Evolutionary conservation across 2,797 vertebrate genomes (phyloP).

Genomic region (Chaenodraco wilsoni): DNA sequence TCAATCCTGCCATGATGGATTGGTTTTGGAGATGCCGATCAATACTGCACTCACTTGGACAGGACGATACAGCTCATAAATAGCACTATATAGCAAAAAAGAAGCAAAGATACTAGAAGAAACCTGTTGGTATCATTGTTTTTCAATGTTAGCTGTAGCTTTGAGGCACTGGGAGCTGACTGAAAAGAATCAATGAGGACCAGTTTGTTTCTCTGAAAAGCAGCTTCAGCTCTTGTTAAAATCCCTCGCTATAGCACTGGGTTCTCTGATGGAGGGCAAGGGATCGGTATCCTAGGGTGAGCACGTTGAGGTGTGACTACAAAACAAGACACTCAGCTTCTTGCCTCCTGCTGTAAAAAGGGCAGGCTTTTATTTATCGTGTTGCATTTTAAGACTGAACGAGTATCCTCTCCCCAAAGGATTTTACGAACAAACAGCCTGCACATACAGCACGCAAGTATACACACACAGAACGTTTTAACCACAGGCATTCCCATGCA

Average conservation of each 20-base stretch:
- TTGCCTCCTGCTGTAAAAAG: constrained; percentile 13
- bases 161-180: constrained; percentile 4
- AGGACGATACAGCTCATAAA: constrained; percentile 51
- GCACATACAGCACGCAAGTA: constrained; percentile 26
- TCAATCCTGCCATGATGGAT: constrained; percentile 60
- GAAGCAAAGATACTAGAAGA: background rate
- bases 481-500: constrained; percentile 51
- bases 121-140: constrained; percentile 17
- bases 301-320: constrained; percentile 35
- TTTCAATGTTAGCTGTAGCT: constrained; percentile 41
- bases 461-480: constrained; percentile 36
- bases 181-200: constrained; percentile 27
- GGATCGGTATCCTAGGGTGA: constrained; percentile 35
- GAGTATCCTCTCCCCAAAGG: constrained; percentile 13
- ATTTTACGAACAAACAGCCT: constrained; percentile 37
- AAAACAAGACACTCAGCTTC: constrained; percentile 18
- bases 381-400: constrained; percentile 34
- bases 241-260: background rate
- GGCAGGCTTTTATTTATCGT: constrained; percentile 26
- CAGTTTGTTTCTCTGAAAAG: constrained; percentile 33
- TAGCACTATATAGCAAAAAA: constrained; percentile 27
- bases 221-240: constrained; percentile 30
- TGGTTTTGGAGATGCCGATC: constrained; percentile 57
- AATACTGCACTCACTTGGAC: constrained; percentile 41
- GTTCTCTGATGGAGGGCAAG: constrained; percentile 18